Conservation (phyloP, 1,140 invertebrate species). For the Drosophila orosa region DNA sequence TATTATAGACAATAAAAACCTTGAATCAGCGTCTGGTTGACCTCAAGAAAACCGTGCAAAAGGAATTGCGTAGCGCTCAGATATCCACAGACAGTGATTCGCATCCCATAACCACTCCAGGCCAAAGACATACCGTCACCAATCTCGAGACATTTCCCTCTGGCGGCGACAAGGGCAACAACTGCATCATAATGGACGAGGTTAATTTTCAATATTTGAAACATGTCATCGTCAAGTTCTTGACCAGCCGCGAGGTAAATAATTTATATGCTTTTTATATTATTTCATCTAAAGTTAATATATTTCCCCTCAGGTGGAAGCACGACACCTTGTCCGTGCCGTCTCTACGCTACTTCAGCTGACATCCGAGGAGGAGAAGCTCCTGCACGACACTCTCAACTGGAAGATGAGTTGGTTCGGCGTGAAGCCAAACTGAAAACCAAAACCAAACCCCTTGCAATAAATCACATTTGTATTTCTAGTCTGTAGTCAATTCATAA, state of each 20-base stretch:
- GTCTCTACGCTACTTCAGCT: conserved; percentile 93
- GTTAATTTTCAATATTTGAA: conserved; percentile 91
- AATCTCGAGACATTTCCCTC: conserved; percentile 41
- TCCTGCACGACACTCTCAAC: conserved; percentile 94
- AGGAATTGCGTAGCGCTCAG: conserved; percentile 88
- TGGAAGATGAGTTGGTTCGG: conserved; percentile 96
- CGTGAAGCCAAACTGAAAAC: conserved; percentile 86
- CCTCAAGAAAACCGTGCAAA: conserved; percentile 95
- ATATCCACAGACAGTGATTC: conserved; percentile 57
- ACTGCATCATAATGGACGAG: conserved; percentile 85
- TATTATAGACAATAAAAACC: conserved; percentile 90
- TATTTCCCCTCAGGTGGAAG: conserved; percentile 86
- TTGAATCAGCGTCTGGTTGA: conserved; percentile 93
- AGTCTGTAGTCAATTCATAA: conserved; percentile 54
- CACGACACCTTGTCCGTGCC: conserved; percentile 94
- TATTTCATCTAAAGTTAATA: not conserved
- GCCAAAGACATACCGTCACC: conserved; percentile 23
- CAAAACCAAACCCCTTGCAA: conserved; percentile 21
- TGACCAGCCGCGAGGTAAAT: conserved; percentile 95
- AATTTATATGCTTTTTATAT: too few species aligned
- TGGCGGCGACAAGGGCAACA: conserved; percentile 61
- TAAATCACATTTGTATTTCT: conserved; percentile 47
- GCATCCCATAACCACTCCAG: conserved; percentile 48
- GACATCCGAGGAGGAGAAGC: conserved; percentile 93
- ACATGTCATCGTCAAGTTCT: conserved; percentile 96